Evolutionary conservation across 2,113 vertebrate species (phyloP).

Genomic region (Lophius piscatorius): DNA sequence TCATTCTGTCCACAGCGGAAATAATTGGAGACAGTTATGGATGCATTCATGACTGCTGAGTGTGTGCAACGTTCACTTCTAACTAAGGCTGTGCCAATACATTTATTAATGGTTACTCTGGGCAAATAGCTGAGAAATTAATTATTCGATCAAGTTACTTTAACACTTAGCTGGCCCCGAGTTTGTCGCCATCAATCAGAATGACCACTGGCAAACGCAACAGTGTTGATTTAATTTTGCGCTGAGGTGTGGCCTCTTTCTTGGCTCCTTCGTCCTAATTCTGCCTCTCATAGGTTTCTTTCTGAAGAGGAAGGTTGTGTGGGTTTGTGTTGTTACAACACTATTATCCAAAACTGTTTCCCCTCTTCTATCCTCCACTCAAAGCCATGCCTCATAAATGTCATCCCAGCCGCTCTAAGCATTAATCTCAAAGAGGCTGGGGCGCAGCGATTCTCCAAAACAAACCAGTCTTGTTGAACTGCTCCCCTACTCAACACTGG

Average conservation of each 20-base stretch:
- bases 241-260: conserved; percentile 5
- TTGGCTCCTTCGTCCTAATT: conserved; percentile 4
- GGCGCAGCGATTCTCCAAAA: conserved; percentile 73
- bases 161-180: conserved; percentile 40
- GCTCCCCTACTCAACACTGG: conserved; percentile 63
- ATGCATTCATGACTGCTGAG: conserved; percentile 27
- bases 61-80: conserved; percentile 33
- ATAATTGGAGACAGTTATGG: conserved; percentile 56
- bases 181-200: conserved; percentile 46
- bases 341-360: conserved; percentile 36
- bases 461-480: conserved; percentile 73
- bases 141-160: conserved; percentile 59
- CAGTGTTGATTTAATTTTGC: neutral
- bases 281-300: conserved; percentile 8
- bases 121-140: conserved; percentile 44
- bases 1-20: conserved; percentile 44
- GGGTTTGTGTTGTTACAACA: conserved; percentile 49
- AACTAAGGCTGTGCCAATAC: conserved; percentile 51
- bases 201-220: conserved; percentile 24
- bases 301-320: conserved; percentile 15
- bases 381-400: conserved; percentile 73
- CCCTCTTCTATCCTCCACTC: conserved; percentile 42
- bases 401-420: conserved; percentile 69
- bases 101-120: conserved; percentile 43
- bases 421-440: conserved; percentile 73